These are phyloP conservation scores for Drosophila paranaensis DNA, from an alignment of 2,888 invertebrate genomes.

Conservation along the genomic window DNA sequence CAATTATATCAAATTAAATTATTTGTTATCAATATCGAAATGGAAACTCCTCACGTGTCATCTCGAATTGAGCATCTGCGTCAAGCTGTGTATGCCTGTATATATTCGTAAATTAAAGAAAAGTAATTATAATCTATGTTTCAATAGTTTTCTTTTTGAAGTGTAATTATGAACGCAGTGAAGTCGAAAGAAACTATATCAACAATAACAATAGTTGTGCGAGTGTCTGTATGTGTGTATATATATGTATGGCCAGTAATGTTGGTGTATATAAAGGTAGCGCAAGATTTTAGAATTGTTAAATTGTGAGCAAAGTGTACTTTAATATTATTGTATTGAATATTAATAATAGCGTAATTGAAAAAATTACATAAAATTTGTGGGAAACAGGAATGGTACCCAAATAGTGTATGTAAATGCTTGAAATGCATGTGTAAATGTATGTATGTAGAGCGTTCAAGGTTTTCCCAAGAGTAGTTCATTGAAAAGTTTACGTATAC, in stretches of 20 bases:
- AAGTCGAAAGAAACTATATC: background rate
- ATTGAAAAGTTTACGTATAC: constrained; percentile 30
- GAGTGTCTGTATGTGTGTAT: background rate
- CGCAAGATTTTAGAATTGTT: background rate
- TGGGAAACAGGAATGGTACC: constrained; percentile 11
- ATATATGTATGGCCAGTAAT: background rate
- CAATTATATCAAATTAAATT: background rate
- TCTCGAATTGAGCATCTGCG: constrained; percentile 41
- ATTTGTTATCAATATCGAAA: constrained; percentile 26
- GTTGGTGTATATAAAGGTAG: constrained; percentile 3
- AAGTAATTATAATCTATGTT: constrained; percentile 13
- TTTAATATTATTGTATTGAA: background rate
- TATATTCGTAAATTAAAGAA: constrained; percentile 33
- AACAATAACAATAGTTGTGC: background rate
- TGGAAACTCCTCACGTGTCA: constrained; percentile 13
- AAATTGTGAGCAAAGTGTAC: background rate
- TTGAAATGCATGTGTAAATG: constrained; percentile 2
- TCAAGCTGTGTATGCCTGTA: constrained; percentile 40
- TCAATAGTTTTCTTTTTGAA: no score
- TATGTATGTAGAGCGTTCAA: constrained; percentile 47
- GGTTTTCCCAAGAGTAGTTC: constrained; percentile 47
- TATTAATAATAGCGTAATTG: background rate
- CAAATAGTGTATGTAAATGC: constrained; percentile 2
- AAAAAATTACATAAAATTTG: constrained; percentile 37
- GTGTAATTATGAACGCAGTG: background rate